A percentile compares a stretch with the other conserved stretches of the same genome.
phyloP scores from a whole-genome alignment of 1,140 invertebrate genomes.

The Muscidifurax raptorellus region DNA sequence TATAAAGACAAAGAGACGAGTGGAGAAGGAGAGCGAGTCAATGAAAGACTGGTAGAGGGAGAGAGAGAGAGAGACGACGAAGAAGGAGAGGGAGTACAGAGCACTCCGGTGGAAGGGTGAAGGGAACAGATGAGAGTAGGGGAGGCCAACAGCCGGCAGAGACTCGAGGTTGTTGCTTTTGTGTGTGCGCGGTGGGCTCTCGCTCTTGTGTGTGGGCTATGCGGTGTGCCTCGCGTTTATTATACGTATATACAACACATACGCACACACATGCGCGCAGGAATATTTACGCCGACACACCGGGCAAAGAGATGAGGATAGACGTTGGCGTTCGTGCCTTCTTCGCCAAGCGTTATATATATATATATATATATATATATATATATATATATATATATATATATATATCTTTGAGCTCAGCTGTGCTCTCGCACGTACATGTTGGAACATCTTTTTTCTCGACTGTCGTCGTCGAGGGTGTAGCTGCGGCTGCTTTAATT shows the following conservation, averaged over 20 bases:
- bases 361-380: too few species aligned
- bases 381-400: too few species aligned
- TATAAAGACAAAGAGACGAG: conserved; percentile 38
- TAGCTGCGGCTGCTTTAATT: too few species aligned
- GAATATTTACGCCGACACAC: neutral
- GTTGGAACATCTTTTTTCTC: neutral
- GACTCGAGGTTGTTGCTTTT: conserved; percentile 48
- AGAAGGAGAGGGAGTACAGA: conserved; percentile 26
- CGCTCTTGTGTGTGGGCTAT: neutral
- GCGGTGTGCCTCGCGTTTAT: neutral
- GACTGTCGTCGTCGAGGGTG: neutral
- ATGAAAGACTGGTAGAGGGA: conserved; percentile 29
- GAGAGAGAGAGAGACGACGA: too few species aligned
- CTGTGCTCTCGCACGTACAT: neutral
- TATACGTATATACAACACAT: neutral
- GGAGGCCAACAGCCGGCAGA: conserved; percentile 42
- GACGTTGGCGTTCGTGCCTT: conserved; percentile 23
- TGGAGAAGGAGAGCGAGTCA: conserved; percentile 32
- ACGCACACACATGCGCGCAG: neutral
- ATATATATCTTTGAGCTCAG: too few species aligned
- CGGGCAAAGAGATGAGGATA: conserved; percentile 26
- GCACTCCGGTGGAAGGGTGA: conserved; percentile 5
- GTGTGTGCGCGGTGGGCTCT: neutral
- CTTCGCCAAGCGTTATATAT: neutral
- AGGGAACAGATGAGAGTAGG: conserved; percentile 36